These are phyloP conservation scores for Cheilosia impressa DNA, from an alignment of 2,888 invertebrate species.

Conservation along the genomic window DNA sequence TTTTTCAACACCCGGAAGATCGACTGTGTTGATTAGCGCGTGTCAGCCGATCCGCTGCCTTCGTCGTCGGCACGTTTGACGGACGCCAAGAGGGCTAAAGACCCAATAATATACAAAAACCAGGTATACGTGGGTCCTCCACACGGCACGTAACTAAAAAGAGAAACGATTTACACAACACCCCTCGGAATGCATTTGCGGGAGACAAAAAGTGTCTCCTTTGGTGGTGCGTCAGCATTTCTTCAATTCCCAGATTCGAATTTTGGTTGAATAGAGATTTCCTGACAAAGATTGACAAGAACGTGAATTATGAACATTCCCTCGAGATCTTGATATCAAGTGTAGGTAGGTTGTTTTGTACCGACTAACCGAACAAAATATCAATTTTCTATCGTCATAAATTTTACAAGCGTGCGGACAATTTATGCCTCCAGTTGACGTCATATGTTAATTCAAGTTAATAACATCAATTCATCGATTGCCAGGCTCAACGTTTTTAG, in stretches of 20 bases:
- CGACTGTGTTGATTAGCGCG: slow-evolving; percentile 60
- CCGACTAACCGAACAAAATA: slow-evolving; percentile 21
- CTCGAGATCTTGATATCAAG: slow-evolving; percentile 40
- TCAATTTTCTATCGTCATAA: slow-evolving; percentile 52
- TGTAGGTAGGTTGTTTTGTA: background rate
- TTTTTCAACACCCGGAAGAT: slow-evolving; percentile 65
- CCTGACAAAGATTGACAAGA: slow-evolving; percentile 70
- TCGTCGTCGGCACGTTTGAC: slow-evolving; percentile 56
- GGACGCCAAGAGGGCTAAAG: slow-evolving; percentile 48
- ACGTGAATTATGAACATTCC: slow-evolving; percentile 61
- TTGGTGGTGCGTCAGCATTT: slow-evolving; percentile 42
- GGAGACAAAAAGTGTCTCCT: slow-evolving; percentile 39
- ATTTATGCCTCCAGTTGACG: slow-evolving; percentile 28
- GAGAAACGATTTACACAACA: slow-evolving; percentile 34
- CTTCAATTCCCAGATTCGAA: slow-evolving; percentile 39
- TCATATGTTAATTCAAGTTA: slow-evolving; percentile 42
- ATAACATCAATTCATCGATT: background rate
- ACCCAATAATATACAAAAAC: slow-evolving; percentile 17
- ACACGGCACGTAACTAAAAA: slow-evolving; percentile 27
- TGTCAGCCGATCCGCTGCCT: slow-evolving; percentile 65
- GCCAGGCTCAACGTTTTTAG: no score
- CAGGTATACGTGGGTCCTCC: slow-evolving; percentile 27
- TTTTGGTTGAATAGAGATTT: slow-evolving; percentile 51
- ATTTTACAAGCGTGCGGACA: background rate
- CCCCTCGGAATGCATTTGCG: slow-evolving; percentile 45